Evolutionary conservation across 1,140 invertebrate species (phyloP).

Genomic region (Sesamia nonagrioides): DNA sequence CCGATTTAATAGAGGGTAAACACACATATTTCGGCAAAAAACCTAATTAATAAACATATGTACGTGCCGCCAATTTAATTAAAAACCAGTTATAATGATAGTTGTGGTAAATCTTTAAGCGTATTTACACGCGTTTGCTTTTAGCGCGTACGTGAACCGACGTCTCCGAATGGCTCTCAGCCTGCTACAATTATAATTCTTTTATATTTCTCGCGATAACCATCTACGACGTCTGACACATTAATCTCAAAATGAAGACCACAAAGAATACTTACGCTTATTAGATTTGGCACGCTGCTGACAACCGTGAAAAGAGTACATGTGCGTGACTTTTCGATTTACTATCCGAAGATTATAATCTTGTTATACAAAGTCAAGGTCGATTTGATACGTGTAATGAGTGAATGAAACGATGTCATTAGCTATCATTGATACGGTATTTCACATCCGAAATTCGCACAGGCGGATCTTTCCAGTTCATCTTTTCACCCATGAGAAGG

Average conservation of each 20-base stretch:
- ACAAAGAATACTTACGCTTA: constrained; percentile 62
- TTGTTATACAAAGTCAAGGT: constrained; percentile 64
- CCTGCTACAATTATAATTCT: constrained; percentile 50
- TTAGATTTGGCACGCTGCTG: constrained; percentile 66
- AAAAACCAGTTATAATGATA: constrained; percentile 39
- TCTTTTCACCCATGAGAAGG: neutral
- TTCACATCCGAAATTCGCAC: constrained; percentile 15
- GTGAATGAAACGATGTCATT: constrained; percentile 50
- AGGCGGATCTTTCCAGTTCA: constrained; percentile 27
- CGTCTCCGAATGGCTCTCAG: neutral
- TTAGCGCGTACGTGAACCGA: constrained; percentile 17
- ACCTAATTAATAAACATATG: constrained; percentile 37
- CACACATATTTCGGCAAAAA: constrained; percentile 30
- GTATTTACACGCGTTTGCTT: constrained; percentile 45
- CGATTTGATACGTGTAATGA: constrained; percentile 57
- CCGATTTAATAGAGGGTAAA: constrained; percentile 28
- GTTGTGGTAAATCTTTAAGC: constrained; percentile 30
- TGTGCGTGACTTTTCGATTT: constrained; percentile 74
- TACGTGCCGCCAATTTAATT: constrained; percentile 18
- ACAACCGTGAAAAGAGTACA: constrained; percentile 68
- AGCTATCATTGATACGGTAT: constrained; percentile 25
- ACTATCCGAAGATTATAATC: constrained; percentile 68
- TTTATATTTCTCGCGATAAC: constrained; percentile 47
- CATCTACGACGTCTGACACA: constrained; percentile 60
- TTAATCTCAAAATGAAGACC: constrained; percentile 67